Evolutionary conservation across 2,888 invertebrate genomes (phyloP), one percentile per base, ranked within the genome.

Genomic region (Zygaena filipendulae): DNA sequence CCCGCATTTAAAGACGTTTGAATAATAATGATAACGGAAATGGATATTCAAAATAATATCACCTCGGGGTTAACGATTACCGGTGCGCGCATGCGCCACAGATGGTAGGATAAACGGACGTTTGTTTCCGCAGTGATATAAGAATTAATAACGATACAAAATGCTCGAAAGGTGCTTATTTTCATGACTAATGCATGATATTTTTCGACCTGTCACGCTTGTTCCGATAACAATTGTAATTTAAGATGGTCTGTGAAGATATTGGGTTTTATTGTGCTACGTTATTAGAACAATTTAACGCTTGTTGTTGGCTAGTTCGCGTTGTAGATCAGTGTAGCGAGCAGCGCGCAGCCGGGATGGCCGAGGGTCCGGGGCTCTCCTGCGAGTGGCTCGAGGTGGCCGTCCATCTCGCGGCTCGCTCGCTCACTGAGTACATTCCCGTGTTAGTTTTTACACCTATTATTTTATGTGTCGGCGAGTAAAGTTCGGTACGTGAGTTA

Each of bases 401-500:
- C 74, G 75, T 75, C 74, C 74, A 70, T 75, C 75, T 71, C 69
- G 55, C 59, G 55, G 58, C 60, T 55, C 61, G 63, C 63, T 55
- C 68, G 67, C 59, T 68, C 74, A 70, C 77, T 79, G 79, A 79
- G 79, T 79, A 79, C 79, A 77, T 75, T 79, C 77, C 63, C 79
- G 71, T 79, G 79, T 79, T 75, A 77, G 75, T 79, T 77, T 79
- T 79, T 79, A 77, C 79, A 77, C 79, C 79, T 79, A 79, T 79
- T 79, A 79, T 79, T 77, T 79, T 77, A 79, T 79, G 77, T 79
- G 77, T 79, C 77, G 74, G 75, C 77, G 64, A 74, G 79, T 79
- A 77, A 79, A 79, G 79, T 79, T 79, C 72, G 77, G 77, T 75
- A 79, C 79, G 79, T 79, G 79, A 79, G 79, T 77, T 79, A 79